A percentile compares a stretch with the other conserved stretches of the same genome.
Evolutionary conservation across 2,113 vertebrate species (phyloP).

Genomic region (Zosterops lateralis): DNA sequence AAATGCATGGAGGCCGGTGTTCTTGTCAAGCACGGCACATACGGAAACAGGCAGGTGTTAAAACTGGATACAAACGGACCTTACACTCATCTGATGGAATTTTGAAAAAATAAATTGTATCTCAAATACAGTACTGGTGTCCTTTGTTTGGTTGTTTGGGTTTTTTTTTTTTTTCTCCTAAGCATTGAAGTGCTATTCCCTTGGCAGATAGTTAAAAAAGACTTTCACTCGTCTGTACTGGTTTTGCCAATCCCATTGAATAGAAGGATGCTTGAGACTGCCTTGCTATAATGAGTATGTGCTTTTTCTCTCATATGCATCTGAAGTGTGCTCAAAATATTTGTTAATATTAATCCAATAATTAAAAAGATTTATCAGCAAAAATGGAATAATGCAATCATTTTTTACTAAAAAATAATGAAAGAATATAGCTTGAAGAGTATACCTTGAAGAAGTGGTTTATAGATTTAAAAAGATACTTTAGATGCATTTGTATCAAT

Average conservation of each 20-base stretch:
- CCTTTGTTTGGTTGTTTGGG: background rate
- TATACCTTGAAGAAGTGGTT: background rate
- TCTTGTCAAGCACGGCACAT: constrained; percentile 83
- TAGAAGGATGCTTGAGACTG: background rate
- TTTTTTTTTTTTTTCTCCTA: background rate
- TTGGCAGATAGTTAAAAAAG: background rate
- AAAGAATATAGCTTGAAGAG: background rate
- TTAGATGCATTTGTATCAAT: background rate
- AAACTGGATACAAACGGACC: constrained; percentile 92
- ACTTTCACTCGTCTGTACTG: background rate
- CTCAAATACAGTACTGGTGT: background rate
- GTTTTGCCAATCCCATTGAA: background rate
- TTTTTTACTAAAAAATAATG: background rate
- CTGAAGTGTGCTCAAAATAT: background rate
- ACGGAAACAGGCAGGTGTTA: constrained; percentile 91
- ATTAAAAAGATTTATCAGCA: background rate
- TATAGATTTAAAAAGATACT: background rate
- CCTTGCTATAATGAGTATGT: background rate
- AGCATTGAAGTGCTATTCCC: background rate
- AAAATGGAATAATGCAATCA: background rate
- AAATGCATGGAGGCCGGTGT: constrained; percentile 71
- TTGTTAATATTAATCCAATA: background rate
- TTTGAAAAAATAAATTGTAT: constrained; percentile 70
- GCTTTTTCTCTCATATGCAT: background rate
- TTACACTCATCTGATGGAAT: constrained; percentile 91